Evolutionary conservation across 2,888 invertebrate species (phyloP).

Genomic region (Tholera decimalis): DNA sequence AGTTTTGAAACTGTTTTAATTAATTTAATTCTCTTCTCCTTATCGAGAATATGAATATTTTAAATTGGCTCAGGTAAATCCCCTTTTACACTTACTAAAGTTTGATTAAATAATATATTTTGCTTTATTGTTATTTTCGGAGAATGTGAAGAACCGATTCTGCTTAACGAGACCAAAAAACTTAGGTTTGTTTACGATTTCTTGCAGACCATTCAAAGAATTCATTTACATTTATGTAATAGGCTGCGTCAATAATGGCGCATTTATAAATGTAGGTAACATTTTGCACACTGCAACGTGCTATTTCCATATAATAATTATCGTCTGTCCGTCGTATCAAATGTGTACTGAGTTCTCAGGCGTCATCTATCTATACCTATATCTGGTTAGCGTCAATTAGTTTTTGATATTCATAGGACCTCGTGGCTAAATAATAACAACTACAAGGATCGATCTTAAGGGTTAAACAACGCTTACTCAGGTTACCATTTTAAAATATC

Average conservation of each 20-base stretch:
- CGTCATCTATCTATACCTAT: background rate
- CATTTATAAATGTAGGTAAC: conserved; percentile 1
- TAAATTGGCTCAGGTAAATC: no score
- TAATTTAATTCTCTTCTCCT: no score
- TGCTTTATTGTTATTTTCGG: background rate
- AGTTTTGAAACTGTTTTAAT: no score
- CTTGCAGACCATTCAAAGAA: background rate
- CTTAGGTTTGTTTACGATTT: conserved; percentile 1
- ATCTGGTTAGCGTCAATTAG: conserved; percentile 29
- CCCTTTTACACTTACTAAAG: no score
- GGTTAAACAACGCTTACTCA: no score
- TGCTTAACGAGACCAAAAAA: background rate
- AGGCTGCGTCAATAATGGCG: background rate
- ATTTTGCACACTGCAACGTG: background rate
- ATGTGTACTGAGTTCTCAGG: background rate
- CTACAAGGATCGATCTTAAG: no score
- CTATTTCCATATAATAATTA: conserved; percentile 33
- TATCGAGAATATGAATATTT: no score
- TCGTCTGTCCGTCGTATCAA: background rate
- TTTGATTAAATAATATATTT: background rate
- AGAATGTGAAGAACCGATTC: background rate
- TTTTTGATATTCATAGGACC: no score
- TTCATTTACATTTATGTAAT: conserved; percentile 2
- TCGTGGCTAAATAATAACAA: no score
- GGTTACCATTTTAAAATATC: no score